These are phyloP conservation scores for Silvanus unidentatus DNA, from an alignment of 2,888 invertebrate genomes.

Conservation along the genomic window DNA sequence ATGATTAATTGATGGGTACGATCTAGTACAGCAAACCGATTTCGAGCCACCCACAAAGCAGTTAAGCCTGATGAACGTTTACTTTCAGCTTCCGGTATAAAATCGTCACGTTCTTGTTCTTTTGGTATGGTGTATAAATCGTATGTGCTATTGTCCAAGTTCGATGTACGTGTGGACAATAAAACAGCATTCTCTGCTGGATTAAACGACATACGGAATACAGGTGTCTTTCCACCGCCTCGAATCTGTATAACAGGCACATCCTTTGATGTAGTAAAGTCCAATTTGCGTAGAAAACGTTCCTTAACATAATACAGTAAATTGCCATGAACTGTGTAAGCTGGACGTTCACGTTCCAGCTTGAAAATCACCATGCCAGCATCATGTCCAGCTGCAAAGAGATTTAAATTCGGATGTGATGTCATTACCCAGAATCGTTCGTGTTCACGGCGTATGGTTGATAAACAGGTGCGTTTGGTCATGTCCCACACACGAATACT, in stretches of 20 bases:
- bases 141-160: constrained; percentile 85
- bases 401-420: constrained; percentile 88
- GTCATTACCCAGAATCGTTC: constrained; percentile 97
- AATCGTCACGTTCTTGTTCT: constrained; percentile 50
- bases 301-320: constrained; percentile 95
- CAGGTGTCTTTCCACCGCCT: constrained; percentile 64
- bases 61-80: constrained; percentile 85
- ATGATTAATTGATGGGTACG: constrained; percentile 88
- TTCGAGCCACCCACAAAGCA: constrained; percentile 95
- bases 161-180: constrained; percentile 74
- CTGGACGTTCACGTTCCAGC: constrained; percentile 92
- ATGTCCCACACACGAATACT: constrained; percentile 99
- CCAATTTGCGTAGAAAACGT: constrained; percentile 80
- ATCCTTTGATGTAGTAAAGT: constrained; percentile 91
- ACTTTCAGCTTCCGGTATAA: constrained; percentile 57
- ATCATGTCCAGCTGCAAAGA: constrained; percentile 99
- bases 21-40: constrained; percentile 95
- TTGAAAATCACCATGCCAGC: constrained; percentile 93
- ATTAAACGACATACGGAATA: constrained; percentile 91
- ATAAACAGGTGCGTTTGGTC: constrained; percentile 86
- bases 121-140: constrained; percentile 89
- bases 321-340: constrained; percentile 90
- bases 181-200: constrained; percentile 95
- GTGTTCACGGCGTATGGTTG: constrained; percentile 90
- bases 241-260: constrained; percentile 88